Percentiles rank a stretch among this genome's conserved stretches.
phyloP scores from a whole-genome alignment of 2,113 vertebrate species.

The Cyphomyrus plagiostoma region DNA sequence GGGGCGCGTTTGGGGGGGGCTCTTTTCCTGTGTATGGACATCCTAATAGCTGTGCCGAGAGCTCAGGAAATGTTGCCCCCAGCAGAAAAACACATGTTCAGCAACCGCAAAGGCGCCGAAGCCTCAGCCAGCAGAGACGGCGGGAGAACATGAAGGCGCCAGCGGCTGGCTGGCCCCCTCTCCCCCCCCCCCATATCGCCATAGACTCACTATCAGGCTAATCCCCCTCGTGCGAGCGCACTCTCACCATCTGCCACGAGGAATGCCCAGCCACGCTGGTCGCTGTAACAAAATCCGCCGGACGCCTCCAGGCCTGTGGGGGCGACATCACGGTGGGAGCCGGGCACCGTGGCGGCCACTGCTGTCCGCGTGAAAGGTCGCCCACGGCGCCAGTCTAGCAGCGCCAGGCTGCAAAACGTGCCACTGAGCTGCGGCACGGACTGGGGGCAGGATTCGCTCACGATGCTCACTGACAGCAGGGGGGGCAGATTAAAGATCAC shows the following conservation, averaged over 20 bases:
- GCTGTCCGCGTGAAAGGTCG: slow-evolving; percentile 18
- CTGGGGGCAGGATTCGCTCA: not conserved
- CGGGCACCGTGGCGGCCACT: not conserved
- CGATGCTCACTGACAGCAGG: not conserved
- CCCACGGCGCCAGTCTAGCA: not conserved
- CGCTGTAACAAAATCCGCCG: not conserved
- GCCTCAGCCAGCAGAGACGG: not conserved
- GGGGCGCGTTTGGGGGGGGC: not conserved
- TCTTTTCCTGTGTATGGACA: not conserved
- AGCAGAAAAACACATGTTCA: not conserved
- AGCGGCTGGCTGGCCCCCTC: not conserved
- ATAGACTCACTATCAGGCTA: not conserved
- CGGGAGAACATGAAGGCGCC: not conserved
- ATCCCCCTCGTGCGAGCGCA: not conserved
- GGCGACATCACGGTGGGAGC: not conserved
- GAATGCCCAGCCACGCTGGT: not conserved
- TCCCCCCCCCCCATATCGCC: not conserved
- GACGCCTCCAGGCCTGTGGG: not conserved
- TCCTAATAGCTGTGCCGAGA: not conserved
- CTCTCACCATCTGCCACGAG: slow-evolving; percentile 2
- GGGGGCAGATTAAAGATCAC: slow-evolving; percentile 14
- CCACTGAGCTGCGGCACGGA: not conserved
- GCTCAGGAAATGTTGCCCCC: not conserved
- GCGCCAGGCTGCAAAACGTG: not conserved
- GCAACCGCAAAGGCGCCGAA: not conserved